A percentile compares a stretch with the other conserved stretches of the same genome.
Evolutionary conservation across 2,888 invertebrate species (phyloP).

Genomic region (Agrochola circellaris): DNA sequence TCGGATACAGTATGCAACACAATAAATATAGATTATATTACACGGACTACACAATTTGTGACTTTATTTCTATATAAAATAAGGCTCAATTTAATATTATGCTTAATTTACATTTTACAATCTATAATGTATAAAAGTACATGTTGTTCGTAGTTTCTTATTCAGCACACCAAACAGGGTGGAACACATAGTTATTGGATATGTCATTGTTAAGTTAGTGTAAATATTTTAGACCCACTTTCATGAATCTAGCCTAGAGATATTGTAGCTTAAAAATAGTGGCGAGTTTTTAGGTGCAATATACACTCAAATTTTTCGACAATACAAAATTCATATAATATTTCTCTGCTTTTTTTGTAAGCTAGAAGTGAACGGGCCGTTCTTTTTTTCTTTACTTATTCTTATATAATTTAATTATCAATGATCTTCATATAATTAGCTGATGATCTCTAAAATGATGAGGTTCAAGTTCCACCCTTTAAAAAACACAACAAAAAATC

Average conservation of each 20-base stretch:
- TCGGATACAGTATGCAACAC: conserved; percentile 72
- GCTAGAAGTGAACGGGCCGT: too few relatives aligned
- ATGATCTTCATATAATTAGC: too few relatives aligned
- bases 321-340: too few relatives aligned
- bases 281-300: too few relatives aligned
- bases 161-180: conserved; percentile 40
- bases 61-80: conserved; percentile 65
- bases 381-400: too few relatives aligned
- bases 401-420: too few relatives aligned
- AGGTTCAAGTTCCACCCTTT: conserved; percentile 44
- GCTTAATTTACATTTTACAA: conserved; percentile 51
- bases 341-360: too few relatives aligned
- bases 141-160: conserved; percentile 17
- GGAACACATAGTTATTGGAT: conserved; percentile 34
- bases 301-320: too few relatives aligned
- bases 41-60: conserved; percentile 73
- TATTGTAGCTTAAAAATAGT: too few relatives aligned
- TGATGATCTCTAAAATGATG: neutral
- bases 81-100: conserved; percentile 56
- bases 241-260: too few relatives aligned
- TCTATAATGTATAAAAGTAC: conserved; percentile 33
- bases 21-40: conserved; percentile 82
- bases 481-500: conserved; percentile 9
- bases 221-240: neutral
- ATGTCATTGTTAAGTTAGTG: neutral